Evolutionary conservation across 2,888 invertebrate genomes (phyloP).

Genomic region (Caenorhabditis sp.): DNA sequence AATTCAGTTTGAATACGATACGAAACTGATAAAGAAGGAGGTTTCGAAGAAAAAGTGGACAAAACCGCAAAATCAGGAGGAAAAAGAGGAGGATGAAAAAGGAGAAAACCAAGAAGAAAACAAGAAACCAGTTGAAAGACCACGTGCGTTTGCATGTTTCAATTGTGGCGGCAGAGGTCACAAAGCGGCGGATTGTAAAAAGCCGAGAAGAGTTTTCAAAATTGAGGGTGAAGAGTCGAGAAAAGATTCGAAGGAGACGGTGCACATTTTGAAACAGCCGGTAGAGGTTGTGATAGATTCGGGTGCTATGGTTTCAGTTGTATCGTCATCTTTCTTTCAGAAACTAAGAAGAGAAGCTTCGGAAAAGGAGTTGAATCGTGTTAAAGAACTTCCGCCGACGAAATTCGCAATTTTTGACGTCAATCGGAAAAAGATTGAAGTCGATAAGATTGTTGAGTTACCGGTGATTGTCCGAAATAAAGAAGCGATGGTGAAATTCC

Average conservation of each 20-base stretch:
- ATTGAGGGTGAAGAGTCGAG: background rate
- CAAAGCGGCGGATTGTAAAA: background rate
- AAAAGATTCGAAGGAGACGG: background rate
- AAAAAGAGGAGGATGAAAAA: background rate
- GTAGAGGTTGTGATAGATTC: background rate
- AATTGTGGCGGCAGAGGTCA: background rate
- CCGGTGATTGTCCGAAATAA: background rate
- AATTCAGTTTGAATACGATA: background rate
- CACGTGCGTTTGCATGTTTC: background rate
- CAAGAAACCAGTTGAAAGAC: background rate
- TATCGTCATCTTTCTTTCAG: too few species aligned
- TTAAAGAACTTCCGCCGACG: background rate
- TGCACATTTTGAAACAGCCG: background rate
- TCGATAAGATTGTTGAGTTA: background rate
- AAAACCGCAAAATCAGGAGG: background rate
- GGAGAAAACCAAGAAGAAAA: background rate
- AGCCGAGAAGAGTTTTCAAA: background rate
- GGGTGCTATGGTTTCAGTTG: background rate
- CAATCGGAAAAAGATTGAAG: background rate
- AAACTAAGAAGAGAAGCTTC: background rate
- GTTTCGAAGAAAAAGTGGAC: background rate
- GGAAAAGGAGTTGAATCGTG: background rate
- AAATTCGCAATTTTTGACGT: background rate
- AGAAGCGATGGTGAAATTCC: background rate
- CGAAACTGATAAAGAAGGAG: background rate